Percentiles rank a stretch among this genome's conserved stretches.
Evolutionary conservation across 2,113 vertebrate genomes (phyloP).

Genomic region (Tangachromis dhanisi): DNA sequence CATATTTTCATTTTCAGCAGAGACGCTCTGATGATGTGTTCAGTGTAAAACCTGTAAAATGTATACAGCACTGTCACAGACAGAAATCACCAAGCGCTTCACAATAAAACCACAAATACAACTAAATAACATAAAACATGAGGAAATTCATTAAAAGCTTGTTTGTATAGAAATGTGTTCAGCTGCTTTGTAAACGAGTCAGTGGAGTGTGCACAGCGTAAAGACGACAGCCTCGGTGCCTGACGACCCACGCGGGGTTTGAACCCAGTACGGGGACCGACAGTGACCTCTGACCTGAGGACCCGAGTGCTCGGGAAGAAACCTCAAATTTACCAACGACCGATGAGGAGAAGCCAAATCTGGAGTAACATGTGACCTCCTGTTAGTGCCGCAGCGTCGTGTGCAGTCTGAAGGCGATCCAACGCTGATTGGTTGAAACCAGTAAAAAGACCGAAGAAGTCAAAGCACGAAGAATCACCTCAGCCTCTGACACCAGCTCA

Average conservation of each 20-base stretch:
- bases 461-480: not conserved
- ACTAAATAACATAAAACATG: not conserved
- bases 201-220: no score
- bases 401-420: not conserved
- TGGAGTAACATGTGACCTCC: not conserved
- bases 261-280: no score
- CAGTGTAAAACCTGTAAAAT: not conserved
- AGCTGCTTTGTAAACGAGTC: no score
- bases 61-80: accelerated
- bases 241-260: no score
- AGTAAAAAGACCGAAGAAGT: not conserved
- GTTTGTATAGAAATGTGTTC: no score
- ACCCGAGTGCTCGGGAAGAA: not conserved
- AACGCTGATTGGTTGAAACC: not conserved
- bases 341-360: not conserved
- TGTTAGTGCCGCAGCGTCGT: not conserved
- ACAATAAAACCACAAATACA: not conserved
- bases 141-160: not conserved
- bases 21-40: not conserved
- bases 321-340: not conserved
- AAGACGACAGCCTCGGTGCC: no score
- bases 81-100: not conserved
- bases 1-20: not conserved
- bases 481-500: not conserved
- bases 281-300: no score